A percentile compares a stretch with the other conserved stretches of the same genome.
phyloP scores from a whole-genome alignment of 1,140 invertebrate species.

The Anagrus nilaparvatae region DNA sequence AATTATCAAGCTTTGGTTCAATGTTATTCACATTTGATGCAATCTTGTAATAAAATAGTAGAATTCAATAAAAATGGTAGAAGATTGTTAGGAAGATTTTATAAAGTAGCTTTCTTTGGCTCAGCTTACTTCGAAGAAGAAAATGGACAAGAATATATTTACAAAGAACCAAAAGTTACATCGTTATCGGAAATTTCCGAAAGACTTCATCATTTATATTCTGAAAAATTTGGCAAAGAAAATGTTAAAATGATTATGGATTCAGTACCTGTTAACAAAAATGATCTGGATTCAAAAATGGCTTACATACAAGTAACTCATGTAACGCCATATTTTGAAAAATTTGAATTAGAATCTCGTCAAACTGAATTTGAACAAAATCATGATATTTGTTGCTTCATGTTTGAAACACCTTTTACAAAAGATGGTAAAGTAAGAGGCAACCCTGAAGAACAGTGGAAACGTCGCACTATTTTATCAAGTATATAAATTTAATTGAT shows the following conservation, averaged over 20 bases:
- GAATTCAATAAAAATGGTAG: constrained; percentile 77
- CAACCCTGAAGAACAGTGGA: constrained; percentile 78
- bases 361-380: constrained; percentile 76
- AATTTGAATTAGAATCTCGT: constrained; percentile 51
- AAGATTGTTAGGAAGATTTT: constrained; percentile 81
- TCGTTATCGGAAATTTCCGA: constrained; percentile 89
- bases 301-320: constrained; percentile 90
- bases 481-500: constrained; percentile 43
- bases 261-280: constrained; percentile 69
- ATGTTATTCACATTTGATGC: constrained; percentile 67
- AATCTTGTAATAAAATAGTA: constrained; percentile 75
- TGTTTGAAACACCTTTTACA: constrained; percentile 90
- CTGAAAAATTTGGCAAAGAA: constrained; percentile 76
- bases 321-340: constrained; percentile 69
- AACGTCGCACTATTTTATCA: constrained; percentile 74
- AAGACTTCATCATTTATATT: constrained; percentile 63
- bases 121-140: constrained; percentile 84
- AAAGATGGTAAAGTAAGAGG: constrained; percentile 69
- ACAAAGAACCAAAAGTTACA: constrained; percentile 92
- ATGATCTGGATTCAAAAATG: constrained; percentile 68
- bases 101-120: constrained; percentile 75
- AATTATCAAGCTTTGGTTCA: constrained; percentile 69
- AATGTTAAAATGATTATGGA: constrained; percentile 87
- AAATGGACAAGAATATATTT: constrained; percentile 83
- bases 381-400: constrained; percentile 78